Evolutionary conservation across 2,888 invertebrate species (phyloP).

Genomic region (Rhagonycha fulva): DNA sequence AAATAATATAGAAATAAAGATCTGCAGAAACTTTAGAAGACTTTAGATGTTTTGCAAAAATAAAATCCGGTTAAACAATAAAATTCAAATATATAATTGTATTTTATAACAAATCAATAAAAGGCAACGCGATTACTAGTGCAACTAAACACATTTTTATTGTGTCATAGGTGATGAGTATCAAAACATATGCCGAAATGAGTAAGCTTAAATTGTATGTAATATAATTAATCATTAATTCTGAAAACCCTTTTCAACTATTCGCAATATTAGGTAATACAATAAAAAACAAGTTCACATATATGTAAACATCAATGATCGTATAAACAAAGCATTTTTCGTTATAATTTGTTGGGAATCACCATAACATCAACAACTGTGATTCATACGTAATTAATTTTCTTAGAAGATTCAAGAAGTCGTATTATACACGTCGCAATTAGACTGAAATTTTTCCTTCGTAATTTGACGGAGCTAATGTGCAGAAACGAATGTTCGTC

Average conservation of each 20-base stretch:
- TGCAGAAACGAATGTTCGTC: too few relatives aligned
- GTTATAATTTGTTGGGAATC: conserved; percentile 11
- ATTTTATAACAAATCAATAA: not conserved
- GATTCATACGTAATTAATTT: conserved; percentile 8
- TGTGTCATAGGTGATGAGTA: not conserved
- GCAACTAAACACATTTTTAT: not conserved
- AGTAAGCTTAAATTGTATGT: not conserved
- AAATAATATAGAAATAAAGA: not conserved
- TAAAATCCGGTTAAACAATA: too few relatives aligned
- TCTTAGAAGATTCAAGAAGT: conserved; percentile 8
- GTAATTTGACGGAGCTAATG: too few relatives aligned
- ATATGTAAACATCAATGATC: conserved; percentile 11
- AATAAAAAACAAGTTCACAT: not conserved
- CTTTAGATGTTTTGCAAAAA: too few relatives aligned
- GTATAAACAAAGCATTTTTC: conserved; percentile 18
- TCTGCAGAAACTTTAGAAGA: too few relatives aligned
- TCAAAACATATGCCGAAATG: not conserved
- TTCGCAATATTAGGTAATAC: not conserved
- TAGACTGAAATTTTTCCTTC: too few relatives aligned
- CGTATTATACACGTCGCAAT: conserved; percentile 8
- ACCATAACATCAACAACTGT: conserved; percentile 5
- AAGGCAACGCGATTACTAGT: not conserved
- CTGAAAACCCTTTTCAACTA: not conserved
- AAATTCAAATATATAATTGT: too few relatives aligned
- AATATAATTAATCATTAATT: not conserved